Percentiles rank a stretch among this genome's conserved stretches.
These are phyloP conservation scores for Drosophila acutilabella DNA, from an alignment of 2,888 invertebrate species.

Conservation along the genomic window DNA sequence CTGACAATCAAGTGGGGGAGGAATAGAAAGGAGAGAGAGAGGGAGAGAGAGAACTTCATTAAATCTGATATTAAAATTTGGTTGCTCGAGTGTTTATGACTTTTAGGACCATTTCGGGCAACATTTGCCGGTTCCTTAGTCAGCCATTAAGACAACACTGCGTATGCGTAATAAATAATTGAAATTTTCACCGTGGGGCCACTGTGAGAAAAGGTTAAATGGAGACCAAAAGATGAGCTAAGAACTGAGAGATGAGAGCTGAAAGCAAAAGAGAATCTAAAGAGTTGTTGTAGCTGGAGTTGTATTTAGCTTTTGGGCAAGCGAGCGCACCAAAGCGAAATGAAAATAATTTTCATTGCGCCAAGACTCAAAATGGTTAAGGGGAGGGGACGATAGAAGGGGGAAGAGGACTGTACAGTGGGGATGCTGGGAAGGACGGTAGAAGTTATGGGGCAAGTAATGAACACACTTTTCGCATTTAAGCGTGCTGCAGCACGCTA, in stretches of 20 bases:
- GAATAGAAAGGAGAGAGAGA: not conserved
- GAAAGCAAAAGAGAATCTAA: conserved; percentile 34
- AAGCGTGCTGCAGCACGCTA: conserved; percentile 75
- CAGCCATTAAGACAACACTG: conserved; percentile 68
- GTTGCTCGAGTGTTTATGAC: conserved; percentile 44
- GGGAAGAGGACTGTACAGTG: not conserved
- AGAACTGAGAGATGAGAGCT: conserved; percentile 22
- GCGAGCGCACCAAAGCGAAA: conserved; percentile 76
- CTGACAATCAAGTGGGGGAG: conserved; percentile 11
- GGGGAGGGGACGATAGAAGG: not conserved
- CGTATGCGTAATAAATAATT: conserved; percentile 75
- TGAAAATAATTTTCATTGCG: conserved; percentile 78
- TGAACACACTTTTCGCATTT: conserved; percentile 81
- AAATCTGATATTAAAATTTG: conserved; percentile 41
- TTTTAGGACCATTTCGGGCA: conserved; percentile 41
- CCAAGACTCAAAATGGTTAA: conserved; percentile 39
- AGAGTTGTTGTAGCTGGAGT: conserved; percentile 34
- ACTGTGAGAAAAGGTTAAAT: conserved; percentile 54
- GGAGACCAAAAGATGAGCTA: conserved; percentile 25
- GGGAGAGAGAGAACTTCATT: conserved; percentile 20
- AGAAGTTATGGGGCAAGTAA: conserved; percentile 56
- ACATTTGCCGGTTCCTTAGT: conserved; percentile 42
- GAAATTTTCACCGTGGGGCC: conserved; percentile 64
- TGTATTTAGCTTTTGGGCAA: conserved; percentile 75
- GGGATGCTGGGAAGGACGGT: not conserved